A percentile compares a stretch with the other conserved stretches of the same genome.
phyloP scores from a whole-genome alignment of 2,113 vertebrate species.

The Chaenogobius annularis region DNA sequence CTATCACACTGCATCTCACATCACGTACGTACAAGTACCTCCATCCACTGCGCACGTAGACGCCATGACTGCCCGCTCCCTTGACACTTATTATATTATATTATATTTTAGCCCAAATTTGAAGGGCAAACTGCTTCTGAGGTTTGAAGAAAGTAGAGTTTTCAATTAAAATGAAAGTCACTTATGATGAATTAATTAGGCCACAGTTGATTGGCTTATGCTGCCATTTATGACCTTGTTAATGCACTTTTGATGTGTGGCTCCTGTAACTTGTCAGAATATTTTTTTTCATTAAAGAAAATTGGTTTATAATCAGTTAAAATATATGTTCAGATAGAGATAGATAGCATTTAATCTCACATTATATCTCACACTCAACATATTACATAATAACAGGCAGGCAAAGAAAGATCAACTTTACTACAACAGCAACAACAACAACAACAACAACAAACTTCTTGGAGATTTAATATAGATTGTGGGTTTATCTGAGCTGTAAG shows the following conservation, averaged over 20 bases:
- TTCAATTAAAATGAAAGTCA: conserved; percentile 11
- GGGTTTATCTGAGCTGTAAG: too few species aligned
- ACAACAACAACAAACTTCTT: too few species aligned
- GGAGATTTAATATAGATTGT: too few species aligned
- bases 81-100: too few species aligned
- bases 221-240: background rate
- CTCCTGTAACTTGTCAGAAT: background rate
- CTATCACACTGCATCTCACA: conserved; percentile 20
- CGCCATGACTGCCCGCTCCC: conserved; percentile 23
- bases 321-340: too few species aligned
- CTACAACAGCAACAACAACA: background rate
- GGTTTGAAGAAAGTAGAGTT: background rate
- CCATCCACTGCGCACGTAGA: conserved; percentile 19
- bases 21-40: conserved; percentile 10
- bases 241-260: background rate
- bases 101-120: background rate
- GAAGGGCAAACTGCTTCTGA: background rate
- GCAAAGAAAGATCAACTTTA: background rate
- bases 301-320: too few species aligned
- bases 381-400: background rate
- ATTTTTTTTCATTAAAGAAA: background rate
- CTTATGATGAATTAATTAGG: conserved; percentile 7
- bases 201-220: background rate
- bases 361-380: background rate
- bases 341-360: background rate